These are phyloP conservation scores for Anser cygnoides DNA, from an alignment of 2,113 vertebrate genomes.

Conservation along the genomic window DNA sequence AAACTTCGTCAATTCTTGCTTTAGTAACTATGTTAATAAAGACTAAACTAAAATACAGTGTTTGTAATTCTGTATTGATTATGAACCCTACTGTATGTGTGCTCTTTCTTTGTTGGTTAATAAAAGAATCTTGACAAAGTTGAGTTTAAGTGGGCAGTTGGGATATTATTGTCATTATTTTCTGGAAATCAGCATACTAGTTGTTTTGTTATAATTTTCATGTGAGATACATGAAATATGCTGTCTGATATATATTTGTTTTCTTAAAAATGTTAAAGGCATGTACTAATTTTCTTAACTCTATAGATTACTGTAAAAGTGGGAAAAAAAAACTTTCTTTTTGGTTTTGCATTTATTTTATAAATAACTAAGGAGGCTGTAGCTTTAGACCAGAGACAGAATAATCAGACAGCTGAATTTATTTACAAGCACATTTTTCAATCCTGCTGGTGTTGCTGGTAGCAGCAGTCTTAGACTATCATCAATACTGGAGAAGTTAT, in stretches of 20 bases:
- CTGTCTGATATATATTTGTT: too few species aligned
- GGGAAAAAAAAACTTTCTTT: not conserved
- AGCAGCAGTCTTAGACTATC: not conserved
- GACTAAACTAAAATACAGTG: not conserved
- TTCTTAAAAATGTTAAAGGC: not conserved
- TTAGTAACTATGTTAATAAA: conserved; percentile 49
- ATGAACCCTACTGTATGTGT: not conserved
- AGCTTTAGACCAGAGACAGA: not conserved
- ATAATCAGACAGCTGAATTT: not conserved
- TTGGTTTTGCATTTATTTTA: not conserved
- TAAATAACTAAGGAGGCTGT: not conserved
- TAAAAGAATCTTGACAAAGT: conserved; percentile 5
- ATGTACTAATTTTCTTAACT: not conserved
- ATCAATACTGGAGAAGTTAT: not conserved
- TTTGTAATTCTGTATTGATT: not conserved
- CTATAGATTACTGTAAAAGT: not conserved
- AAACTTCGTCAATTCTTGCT: conserved; percentile 31
- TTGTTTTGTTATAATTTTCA: not conserved
- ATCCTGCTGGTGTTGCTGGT: not conserved
- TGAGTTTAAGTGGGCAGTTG: not conserved
- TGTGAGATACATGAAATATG: not conserved
- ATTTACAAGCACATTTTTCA: not conserved
- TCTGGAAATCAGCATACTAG: not conserved
- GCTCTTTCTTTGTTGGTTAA: not conserved
- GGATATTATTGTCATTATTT: not conserved